Evolutionary conservation across 2,797 vertebrate species (phyloP).

Genomic region (Huso huso): DNA sequence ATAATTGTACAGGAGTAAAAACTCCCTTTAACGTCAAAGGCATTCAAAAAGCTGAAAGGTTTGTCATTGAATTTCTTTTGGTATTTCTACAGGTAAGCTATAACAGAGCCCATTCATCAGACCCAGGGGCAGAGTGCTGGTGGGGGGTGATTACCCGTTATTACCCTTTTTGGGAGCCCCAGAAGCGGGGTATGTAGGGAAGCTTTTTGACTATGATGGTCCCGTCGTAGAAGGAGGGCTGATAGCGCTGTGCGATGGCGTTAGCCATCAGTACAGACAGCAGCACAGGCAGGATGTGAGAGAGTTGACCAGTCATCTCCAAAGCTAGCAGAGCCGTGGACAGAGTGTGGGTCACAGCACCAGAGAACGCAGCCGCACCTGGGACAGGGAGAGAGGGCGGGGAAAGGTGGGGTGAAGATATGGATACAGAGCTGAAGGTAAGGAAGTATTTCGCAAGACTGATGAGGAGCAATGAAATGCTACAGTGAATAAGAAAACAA

Average conservation of each 20-base stretch:
- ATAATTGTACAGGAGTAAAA: too few species aligned
- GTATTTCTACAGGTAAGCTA: too few species aligned
- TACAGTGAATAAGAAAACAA: neutral
- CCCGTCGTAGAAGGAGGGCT: slow-evolving; percentile 83
- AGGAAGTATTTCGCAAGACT: too few species aligned
- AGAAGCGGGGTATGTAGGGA: slow-evolving; percentile 73
- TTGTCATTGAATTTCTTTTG: too few species aligned
- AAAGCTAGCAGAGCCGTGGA: slow-evolving; percentile 81
- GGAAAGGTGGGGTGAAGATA: too few species aligned
- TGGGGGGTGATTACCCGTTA: slow-evolving; percentile 18
- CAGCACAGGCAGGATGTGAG: slow-evolving; percentile 65
- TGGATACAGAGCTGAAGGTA: too few species aligned
- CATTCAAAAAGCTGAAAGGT: too few species aligned
- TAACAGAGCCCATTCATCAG: too few species aligned
- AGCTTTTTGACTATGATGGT: slow-evolving; percentile 82
- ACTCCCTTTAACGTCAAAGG: too few species aligned
- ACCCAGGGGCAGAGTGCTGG: neutral
- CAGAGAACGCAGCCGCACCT: slow-evolving; percentile 85
- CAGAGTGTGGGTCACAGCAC: slow-evolving; percentile 78
- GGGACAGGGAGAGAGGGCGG: accelerated
- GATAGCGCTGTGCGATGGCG: slow-evolving; percentile 60
- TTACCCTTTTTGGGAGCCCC: slow-evolving; percentile 49
- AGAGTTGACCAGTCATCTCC: slow-evolving; percentile 80
- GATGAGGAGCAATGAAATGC: neutral
- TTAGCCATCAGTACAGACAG: slow-evolving; percentile 79